Conservation (phyloP, 2,113 vertebrate species). For the Erinaceus europaeus region DNA sequence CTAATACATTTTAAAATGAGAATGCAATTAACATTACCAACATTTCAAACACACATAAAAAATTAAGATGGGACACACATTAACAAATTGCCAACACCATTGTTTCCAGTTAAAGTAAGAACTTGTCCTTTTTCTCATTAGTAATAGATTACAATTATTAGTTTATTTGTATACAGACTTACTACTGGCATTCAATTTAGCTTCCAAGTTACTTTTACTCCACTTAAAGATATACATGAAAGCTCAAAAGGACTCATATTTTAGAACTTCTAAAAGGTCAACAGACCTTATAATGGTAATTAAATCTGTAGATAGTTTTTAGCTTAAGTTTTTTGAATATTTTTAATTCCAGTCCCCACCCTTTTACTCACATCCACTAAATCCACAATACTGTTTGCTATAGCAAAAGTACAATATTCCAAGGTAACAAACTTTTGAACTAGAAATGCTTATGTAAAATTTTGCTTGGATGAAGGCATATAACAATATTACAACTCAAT, state of each 20-base stretch:
- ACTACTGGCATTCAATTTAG: slow-evolving; percentile 57
- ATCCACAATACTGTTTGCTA: slow-evolving; percentile 54
- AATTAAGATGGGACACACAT: slow-evolving; percentile 74
- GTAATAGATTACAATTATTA: slow-evolving; percentile 53
- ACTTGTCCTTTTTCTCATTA: slow-evolving; percentile 41
- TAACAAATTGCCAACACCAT: slow-evolving; percentile 65
- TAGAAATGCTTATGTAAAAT: slow-evolving; percentile 55
- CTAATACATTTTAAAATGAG: slow-evolving; percentile 69
- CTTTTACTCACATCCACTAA: slow-evolving; percentile 60
- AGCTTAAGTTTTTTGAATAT: slow-evolving; percentile 50
- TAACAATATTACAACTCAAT: slow-evolving; percentile 68
- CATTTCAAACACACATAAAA: slow-evolving; percentile 73
- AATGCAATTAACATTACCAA: slow-evolving; percentile 75
- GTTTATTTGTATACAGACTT: slow-evolving; percentile 62
- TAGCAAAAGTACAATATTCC: slow-evolving; percentile 68
- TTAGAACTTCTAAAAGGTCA: slow-evolving; percentile 72
- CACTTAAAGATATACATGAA: slow-evolving; percentile 63
- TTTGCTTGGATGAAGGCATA: slow-evolving; percentile 65
- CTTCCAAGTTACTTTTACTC: slow-evolving; percentile 43
- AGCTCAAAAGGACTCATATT: slow-evolving; percentile 75
- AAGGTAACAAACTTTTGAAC: slow-evolving; percentile 55
- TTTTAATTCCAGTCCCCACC: slow-evolving; percentile 27
- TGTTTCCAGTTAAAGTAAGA: slow-evolving; percentile 64
- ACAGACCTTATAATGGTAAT: slow-evolving; percentile 53
- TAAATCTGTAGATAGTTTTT: slow-evolving; percentile 33